Base-by-base conservation (phyloP, 2,113 vertebrate genomes). In the Micromys minutus region DNA sequence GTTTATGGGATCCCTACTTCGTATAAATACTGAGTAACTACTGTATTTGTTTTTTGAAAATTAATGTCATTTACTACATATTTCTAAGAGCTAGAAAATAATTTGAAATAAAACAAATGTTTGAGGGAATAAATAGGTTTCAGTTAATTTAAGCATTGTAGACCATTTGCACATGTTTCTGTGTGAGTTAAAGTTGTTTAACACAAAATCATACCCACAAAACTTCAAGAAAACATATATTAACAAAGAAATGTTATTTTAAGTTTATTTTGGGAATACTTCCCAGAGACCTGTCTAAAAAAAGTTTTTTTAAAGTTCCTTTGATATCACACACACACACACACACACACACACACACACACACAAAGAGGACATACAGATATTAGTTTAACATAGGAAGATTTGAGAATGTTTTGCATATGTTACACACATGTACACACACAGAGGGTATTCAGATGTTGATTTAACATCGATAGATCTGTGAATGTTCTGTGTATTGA, bases 361-460 rank as follows among this genome's bases (percentile, higher is more conserved):
- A 19, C 36, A 71, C 67, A 69, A 39, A 59, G 19, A 26, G 1
- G 15, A 3, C 84, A 75, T 69, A 75, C 22, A 94, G 50, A 91
- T 81, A 29, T 52, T 74, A 84, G 15, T 12, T 86, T 36, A 72
- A 95, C 87, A 92, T 42, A 63, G 52, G 11, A 71, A 88, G 65
- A 85, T 95, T 93, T 88, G 50, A 85, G 59, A n/a, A 39, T 84
- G 15, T 87, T 95, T 94, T 95, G 24, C 65, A 31, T 4, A 61
- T 34, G n/a, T n/a, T n/a, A 39, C n/a, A n/a, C 69, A 71, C 69
- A n/a, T 17, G 39, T 7, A 21, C 50, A 85, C 39, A 84, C 71
- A 9, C 63, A 59, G 19, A 26, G 1, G 15, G 3, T 87, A 75
- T 69, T 71, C 22, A 94, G 50, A 91, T 81, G 34, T 52, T 74